phyloP scores from a whole-genome alignment of 2,888 invertebrate genomes.

The Hemaris fuciformis region DNA sequence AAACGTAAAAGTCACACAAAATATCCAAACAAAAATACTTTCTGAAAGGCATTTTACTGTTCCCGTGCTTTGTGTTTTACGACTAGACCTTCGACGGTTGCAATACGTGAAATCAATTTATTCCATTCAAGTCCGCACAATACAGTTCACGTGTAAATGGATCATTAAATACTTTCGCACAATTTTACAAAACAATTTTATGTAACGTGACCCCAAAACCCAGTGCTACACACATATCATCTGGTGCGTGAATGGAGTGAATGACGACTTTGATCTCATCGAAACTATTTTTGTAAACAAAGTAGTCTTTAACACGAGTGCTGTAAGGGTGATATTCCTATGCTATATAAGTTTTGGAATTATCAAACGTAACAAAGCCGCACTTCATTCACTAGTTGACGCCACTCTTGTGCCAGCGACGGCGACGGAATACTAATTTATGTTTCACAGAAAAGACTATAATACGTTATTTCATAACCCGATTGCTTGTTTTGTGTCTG shows the following conservation, averaged over 20 bases:
- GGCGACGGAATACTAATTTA: constrained; percentile 43
- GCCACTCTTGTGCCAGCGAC: constrained; percentile 39
- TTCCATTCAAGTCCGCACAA: not conserved
- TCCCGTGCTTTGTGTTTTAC: not conserved
- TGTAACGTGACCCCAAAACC: constrained; percentile 68
- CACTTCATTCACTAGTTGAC: constrained; percentile 51
- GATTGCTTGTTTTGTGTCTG: not conserved
- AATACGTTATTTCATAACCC: constrained; percentile 11
- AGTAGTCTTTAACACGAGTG: constrained; percentile 25
- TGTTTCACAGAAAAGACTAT: constrained; percentile 5
- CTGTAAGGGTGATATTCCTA: constrained; percentile 32
- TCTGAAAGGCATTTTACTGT: not conserved
- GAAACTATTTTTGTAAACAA: constrained; percentile 23
- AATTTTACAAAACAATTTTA: constrained; percentile 33
- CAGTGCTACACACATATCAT: constrained; percentile 60
- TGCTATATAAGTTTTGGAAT: constrained; percentile 27
- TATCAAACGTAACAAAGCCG: constrained; percentile 41
- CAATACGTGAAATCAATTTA: not conserved
- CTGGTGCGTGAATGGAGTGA: constrained; percentile 68
- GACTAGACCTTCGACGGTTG: not conserved
- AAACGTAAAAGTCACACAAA: no score
- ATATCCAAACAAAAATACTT: no score
- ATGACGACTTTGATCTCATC: constrained; percentile 54
- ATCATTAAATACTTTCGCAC: not conserved
- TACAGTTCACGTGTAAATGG: not conserved